These are phyloP conservation scores for Trissolcus basalis DNA, from an alignment of 1,140 invertebrate species.

Conservation along the genomic window DNA sequence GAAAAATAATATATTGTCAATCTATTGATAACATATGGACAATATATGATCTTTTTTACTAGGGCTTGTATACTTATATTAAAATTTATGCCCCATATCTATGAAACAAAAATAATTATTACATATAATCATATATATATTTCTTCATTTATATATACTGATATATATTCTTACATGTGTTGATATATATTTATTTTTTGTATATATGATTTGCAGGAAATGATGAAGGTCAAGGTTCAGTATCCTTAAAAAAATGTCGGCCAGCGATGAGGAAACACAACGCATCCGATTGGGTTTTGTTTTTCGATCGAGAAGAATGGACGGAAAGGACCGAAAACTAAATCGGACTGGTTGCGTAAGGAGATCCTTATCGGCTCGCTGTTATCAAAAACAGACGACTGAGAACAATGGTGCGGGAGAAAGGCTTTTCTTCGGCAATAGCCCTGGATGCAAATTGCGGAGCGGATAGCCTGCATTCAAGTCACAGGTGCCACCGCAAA, in stretches of 20 bases:
- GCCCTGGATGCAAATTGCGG: conserved; percentile 30
- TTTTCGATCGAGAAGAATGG: conserved; percentile 37
- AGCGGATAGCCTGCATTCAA: conserved; percentile 30
- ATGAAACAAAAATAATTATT: too few relatives aligned
- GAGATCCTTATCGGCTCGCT: conserved; percentile 34
- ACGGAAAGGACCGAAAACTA: conserved; percentile 41
- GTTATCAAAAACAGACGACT: conserved; percentile 44
- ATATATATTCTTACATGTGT: too few relatives aligned
- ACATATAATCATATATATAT: too few relatives aligned
- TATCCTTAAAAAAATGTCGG: conserved; percentile 11
- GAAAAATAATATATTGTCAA: too few relatives aligned
- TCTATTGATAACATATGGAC: too few relatives aligned
- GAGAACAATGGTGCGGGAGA: conserved; percentile 47
- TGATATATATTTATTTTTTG: too few relatives aligned
- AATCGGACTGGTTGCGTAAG: conserved; percentile 47
- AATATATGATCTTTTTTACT: too few relatives aligned
- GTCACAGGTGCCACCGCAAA: conserved; percentile 33
- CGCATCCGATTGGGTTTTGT: conserved; percentile 24
- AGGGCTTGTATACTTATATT: too few relatives aligned
- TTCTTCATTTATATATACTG: too few relatives aligned
- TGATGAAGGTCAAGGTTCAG: conserved; percentile 27
- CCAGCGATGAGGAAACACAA: conserved; percentile 10
- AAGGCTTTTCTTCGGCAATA: conserved; percentile 43
- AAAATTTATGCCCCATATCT: too few relatives aligned
- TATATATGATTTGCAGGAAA: too few relatives aligned